Conservation (phyloP, 1,140 invertebrate species). For the Drosophila kikkawai region DNA sequence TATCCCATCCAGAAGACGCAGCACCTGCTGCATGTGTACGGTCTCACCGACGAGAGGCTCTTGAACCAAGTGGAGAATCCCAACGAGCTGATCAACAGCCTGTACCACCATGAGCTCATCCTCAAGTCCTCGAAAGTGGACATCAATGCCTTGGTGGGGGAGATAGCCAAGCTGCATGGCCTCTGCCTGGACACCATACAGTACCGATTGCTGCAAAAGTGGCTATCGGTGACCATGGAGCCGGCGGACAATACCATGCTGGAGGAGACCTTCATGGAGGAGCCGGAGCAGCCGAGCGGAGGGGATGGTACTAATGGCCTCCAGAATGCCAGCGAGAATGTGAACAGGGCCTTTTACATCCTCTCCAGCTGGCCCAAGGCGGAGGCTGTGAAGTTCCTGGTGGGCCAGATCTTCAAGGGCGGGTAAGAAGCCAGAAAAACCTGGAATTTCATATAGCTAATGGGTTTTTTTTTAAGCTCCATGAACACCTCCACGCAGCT, state of each 20-base stretch:
- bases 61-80: constrained; percentile 86
- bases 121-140: constrained; percentile 86
- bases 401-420: constrained; percentile 69
- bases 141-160: constrained; percentile 86
- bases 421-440: constrained; percentile 54
- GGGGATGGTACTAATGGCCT: constrained; percentile 19
- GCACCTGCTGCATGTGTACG: constrained; percentile 86
- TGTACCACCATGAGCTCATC: constrained; percentile 86
- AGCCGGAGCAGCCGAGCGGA: constrained; percentile 37
- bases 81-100: constrained; percentile 86
- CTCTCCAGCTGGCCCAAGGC: constrained; percentile 75
- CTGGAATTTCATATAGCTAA: neutral
- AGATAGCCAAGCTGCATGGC: constrained; percentile 86
- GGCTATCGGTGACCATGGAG: constrained; percentile 75
- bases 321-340: constrained; percentile 70
- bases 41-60: constrained; percentile 86
- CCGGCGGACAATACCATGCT: constrained; percentile 61
- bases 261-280: constrained; percentile 80
- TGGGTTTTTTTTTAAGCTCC: constrained; percentile 35
- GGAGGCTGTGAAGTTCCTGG: constrained; percentile 67
- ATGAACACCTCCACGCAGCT: constrained; percentile 79
- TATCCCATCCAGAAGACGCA: constrained; percentile 86
- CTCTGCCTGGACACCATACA: constrained; percentile 70
- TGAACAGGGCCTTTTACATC: constrained; percentile 78
- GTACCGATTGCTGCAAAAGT: constrained; percentile 74